Evolutionary conservation across 2,113 vertebrate genomes (phyloP).

Genomic region (Marcusenius ussheri): DNA sequence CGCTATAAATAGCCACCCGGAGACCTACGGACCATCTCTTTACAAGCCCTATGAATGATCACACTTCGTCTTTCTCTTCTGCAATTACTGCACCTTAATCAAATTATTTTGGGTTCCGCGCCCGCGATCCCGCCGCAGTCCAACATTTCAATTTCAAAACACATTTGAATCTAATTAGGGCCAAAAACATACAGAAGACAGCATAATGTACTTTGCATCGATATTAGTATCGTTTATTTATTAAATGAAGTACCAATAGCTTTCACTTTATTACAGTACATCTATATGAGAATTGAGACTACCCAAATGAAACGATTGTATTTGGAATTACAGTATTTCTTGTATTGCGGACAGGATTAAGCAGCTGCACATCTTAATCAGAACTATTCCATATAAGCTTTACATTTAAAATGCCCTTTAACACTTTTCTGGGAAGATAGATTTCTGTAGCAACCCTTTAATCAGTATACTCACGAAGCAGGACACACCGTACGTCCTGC

Average conservation of each 20-base stretch:
- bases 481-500: background rate
- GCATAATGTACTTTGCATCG: background rate
- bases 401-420: background rate
- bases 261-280: background rate
- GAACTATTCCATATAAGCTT: background rate
- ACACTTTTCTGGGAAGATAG: background rate
- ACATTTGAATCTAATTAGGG: background rate
- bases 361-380: background rate
- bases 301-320: background rate
- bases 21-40: background rate
- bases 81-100: background rate
- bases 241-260: background rate
- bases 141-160: background rate
- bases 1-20: slow-evolving; percentile 9
- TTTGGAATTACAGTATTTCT: background rate
- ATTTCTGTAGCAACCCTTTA: background rate
- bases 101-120: background rate
- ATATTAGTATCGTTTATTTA: background rate
- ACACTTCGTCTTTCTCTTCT: background rate
- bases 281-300: background rate
- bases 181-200: background rate
- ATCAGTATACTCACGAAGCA: background rate
- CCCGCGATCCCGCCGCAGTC: background rate
- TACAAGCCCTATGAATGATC: background rate
- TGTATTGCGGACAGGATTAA: background rate